These are phyloP conservation scores for Eubucco bourcierii DNA, from an alignment of 2,113 vertebrate genomes.

Conservation along the genomic window DNA sequence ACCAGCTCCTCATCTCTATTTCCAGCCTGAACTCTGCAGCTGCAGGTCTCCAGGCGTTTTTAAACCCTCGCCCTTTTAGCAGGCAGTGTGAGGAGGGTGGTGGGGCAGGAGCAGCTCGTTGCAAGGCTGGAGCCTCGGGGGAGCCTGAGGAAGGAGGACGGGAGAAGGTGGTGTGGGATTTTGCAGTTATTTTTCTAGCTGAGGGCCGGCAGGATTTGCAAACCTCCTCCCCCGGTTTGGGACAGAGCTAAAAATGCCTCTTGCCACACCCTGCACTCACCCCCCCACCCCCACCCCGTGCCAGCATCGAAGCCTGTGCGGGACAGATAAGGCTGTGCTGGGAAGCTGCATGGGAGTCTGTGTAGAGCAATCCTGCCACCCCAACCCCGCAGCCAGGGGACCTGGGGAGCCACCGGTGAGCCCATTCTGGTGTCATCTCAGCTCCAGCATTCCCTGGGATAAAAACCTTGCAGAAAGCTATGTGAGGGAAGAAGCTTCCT, in stretches of 20 bases:
- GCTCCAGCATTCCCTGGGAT: not conserved
- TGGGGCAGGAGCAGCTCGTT: not conserved
- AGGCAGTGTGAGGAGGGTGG: not conserved
- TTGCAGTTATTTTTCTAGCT: not conserved
- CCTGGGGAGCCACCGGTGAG: not conserved
- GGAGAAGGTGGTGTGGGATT: not conserved
- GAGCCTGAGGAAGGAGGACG: not conserved
- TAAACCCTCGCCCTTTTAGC: not conserved
- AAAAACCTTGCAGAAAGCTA: not conserved
- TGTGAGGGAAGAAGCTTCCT: not conserved
- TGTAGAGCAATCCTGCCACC: not conserved
- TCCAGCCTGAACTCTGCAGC: constrained; percentile 14
- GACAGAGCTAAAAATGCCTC: not conserved
- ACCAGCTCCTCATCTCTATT: not conserved
- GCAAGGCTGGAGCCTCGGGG: not conserved
- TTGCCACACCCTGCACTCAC: not conserved
- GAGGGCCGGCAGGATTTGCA: constrained; percentile 33
- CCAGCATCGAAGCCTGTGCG: not conserved
- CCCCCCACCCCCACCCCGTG: not conserved
- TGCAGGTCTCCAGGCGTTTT: not conserved
- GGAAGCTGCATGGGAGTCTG: not conserved
- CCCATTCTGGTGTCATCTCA: fast-evolving
- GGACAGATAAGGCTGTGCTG: constrained; percentile 17
- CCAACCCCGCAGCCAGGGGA: fast-evolving
- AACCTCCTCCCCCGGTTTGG: not conserved